Evolutionary conservation across 2,888 invertebrate species (phyloP), one percentile per base, ranked within the genome.

Genomic region (Drosophila nr. perissopoda): DNA sequence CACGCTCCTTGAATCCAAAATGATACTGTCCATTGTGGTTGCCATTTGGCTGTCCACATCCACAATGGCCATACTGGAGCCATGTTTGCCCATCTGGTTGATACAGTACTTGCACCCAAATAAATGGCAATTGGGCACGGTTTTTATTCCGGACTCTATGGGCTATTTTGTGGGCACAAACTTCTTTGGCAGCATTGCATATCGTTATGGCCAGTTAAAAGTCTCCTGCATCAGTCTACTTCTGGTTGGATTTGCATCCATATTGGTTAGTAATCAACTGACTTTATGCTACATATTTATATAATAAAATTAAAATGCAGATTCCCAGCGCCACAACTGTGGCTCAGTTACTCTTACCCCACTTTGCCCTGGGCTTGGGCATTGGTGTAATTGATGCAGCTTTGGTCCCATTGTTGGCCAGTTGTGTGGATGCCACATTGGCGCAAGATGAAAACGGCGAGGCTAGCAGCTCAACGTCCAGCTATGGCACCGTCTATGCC

Each of bases 151-250:
- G 0, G 97, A 97, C 92, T 97, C 97, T 82, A 89, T 97, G 38
- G 97, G 97, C 0, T 97, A 97, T 90, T 94, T 97, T 73, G 92
- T 97, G 48, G 97, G 97, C 33, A 97, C 97, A 0, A 97, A 97
- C 92, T 95, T 95, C 83, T 96, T 97, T 88, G 97, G 97, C 8
- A 92, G 94, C 51, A 92, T 95, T 33, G 95, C 96, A 7, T 95
- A 94, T 86, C 94, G 94, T 73, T 93, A 95, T 56, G 96, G 96
- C 1, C 95, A 96, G 81, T 95, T 96, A 91, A 94, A 94, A 84
- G 94, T 95, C 31, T 95, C 96, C 0, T 94, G 95, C 58, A 89
- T 94, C 11, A 95, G 96, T 1, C 93, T 96, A 92, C 83, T 95
- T 4, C 89, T 95, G 1, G 95, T 96, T 61, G 96, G 96, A 7